Evolutionary conservation across 2,888 invertebrate genomes (phyloP), one percentile per base, ranked within the genome.

Genomic region (Euplagia quadripunctaria): DNA sequence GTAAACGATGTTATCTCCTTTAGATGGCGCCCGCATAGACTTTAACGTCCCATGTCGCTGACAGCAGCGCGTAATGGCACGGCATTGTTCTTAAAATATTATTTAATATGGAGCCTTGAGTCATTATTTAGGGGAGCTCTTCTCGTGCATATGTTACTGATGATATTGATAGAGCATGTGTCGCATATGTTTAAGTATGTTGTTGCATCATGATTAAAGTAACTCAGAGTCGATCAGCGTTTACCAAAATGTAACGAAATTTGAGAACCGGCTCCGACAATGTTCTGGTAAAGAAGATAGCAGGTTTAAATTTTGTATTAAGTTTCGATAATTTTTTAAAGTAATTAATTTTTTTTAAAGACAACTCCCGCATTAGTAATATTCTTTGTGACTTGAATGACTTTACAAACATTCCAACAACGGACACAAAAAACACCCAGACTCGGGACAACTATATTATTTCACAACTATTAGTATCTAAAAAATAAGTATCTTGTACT

Each of bases 1-100:
- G 68, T 66, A 42, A 17, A 41, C 68, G 66, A 68, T 70, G 67
- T 61, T 68, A 82, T 79, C 66, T 75, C 61, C 67, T 42, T 51
- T 16, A 69, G 70, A 63, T 70, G 74, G 71, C 55, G 70, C 84
- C 74, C 77, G 80, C 73, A 78, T 81, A 70, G 16, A 70, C 75
- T 79, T 68, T 75, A 61, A 46, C 43, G 68, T n/a, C 17, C n/a
- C 41, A 4, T 65, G 79, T 63, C 69, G 67, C n/a, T 68, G 73
- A 75, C 69, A 72, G 55, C 64, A 11, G 64, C n/a, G 42, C 8
- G 67, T 68, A 68, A 42, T 66, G 31, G 42, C 43, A 31, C 49
- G 20, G 64, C 68, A 72, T 74, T 73, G 72, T 78, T 73, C 52
- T 68, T 72, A 68, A 52, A 49, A 68, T 46, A 46, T 68, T 71